Evolutionary conservation across 2,888 invertebrate genomes (phyloP).

Genomic region (Dryadula phaetusa): DNA sequence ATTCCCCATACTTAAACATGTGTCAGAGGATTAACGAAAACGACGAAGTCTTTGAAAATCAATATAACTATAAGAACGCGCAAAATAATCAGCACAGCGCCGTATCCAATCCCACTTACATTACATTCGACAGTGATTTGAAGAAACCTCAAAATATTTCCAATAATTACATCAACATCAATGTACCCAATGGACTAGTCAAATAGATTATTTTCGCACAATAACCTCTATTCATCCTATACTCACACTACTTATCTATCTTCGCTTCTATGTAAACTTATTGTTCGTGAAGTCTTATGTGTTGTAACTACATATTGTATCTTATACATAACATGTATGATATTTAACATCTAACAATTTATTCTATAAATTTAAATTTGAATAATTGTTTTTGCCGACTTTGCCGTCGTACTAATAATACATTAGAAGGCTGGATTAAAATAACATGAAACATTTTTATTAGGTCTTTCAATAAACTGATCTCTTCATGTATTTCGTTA

Average conservation of each 20-base stretch:
- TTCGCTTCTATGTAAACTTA: conserved; percentile 20
- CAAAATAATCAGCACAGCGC: conserved; percentile 59
- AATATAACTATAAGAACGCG: conserved; percentile 65
- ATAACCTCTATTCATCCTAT: conserved; percentile 37
- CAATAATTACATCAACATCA: conserved; percentile 66
- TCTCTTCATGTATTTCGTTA: conserved; percentile 40
- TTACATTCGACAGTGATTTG: conserved; percentile 63
- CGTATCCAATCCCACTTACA: conserved; percentile 76
- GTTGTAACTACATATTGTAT: conserved; percentile 8
- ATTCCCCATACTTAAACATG: conserved; percentile 65
- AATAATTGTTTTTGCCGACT: not conserved
- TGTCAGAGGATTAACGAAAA: conserved; percentile 70
- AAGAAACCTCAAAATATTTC: conserved; percentile 69
- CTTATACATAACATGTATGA: not conserved
- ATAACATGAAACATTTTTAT: not conserved
- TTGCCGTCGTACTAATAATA: not conserved
- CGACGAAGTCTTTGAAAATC: conserved; percentile 73
- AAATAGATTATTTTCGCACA: conserved; percentile 59
- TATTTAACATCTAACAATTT: not conserved
- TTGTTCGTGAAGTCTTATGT: conserved; percentile 13
- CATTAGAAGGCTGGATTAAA: not conserved
- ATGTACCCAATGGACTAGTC: conserved; percentile 76
- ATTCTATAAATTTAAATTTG: not conserved
- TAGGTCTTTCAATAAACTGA: conserved; percentile 33
- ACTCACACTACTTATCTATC: conserved; percentile 37